Conservation (phyloP, 2,888 invertebrate genomes). For the Papilio elwesi region DNA sequence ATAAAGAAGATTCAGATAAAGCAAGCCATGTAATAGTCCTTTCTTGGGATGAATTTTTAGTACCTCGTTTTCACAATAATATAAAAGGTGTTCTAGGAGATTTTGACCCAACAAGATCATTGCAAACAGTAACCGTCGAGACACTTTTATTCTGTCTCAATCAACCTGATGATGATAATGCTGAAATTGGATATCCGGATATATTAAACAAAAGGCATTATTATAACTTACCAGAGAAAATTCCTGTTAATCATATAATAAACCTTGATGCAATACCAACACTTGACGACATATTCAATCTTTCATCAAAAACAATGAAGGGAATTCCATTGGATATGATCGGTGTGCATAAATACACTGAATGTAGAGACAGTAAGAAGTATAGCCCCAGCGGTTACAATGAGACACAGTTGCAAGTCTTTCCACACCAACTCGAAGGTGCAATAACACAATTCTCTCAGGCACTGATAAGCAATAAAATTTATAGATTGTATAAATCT, state of each 20-base stretch:
- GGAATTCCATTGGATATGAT: slow-evolving; percentile 66
- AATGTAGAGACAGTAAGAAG: slow-evolving; percentile 72
- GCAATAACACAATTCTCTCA: slow-evolving; percentile 80
- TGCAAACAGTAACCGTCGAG: slow-evolving; percentile 64
- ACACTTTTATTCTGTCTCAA: slow-evolving; percentile 75
- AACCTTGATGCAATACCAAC: slow-evolving; percentile 75
- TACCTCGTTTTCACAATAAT: slow-evolving; percentile 83
- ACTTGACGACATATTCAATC: slow-evolving; percentile 72
- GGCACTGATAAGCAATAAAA: slow-evolving; percentile 74
- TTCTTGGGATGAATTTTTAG: slow-evolving; percentile 87
- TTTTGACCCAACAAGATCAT: slow-evolving; percentile 73
- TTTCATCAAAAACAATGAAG: slow-evolving; percentile 58
- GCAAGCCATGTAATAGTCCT: slow-evolving; percentile 82
- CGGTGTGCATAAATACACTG: slow-evolving; percentile 76
- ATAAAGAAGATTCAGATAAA: slow-evolving; percentile 75
- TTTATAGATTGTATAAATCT: slow-evolving; percentile 75
- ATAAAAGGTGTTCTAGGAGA: slow-evolving; percentile 82
- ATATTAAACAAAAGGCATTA: slow-evolving; percentile 79
- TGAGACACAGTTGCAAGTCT: slow-evolving; percentile 76
- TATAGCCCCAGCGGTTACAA: slow-evolving; percentile 69
- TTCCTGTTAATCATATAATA: slow-evolving; percentile 63
- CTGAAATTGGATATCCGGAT: slow-evolving; percentile 70
- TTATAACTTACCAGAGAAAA: slow-evolving; percentile 64
- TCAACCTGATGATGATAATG: slow-evolving; percentile 75
- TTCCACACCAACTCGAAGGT: slow-evolving; percentile 80